Evolutionary conservation across 2,797 vertebrate species (phyloP).

Genomic region (Sebastes flavidus): DNA sequence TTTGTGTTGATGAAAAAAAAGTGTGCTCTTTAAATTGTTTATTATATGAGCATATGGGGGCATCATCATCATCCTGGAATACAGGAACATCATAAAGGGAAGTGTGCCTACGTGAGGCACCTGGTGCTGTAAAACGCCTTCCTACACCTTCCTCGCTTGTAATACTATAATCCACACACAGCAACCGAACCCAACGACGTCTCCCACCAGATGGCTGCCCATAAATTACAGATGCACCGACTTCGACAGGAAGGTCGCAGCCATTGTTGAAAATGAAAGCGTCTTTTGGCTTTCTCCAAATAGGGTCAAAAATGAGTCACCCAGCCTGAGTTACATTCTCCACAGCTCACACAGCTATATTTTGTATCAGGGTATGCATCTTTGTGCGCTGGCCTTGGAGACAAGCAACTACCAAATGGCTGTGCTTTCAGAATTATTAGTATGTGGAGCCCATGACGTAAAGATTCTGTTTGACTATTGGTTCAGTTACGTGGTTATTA

Average conservation of each 20-base stretch:
- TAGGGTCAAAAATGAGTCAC: constrained; percentile 19
- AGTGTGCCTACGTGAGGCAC: neutral
- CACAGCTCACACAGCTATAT: neutral
- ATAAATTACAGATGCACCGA: constrained; percentile 40
- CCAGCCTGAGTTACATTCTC: neutral
- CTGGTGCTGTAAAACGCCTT: constrained; percentile 32
- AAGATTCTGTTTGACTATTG: neutral
- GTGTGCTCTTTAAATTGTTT: neutral
- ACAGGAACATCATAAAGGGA: constrained; percentile 36
- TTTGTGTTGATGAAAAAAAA: neutral
- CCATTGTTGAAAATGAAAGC: constrained; percentile 3
- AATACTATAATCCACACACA: constrained; percentile 6
- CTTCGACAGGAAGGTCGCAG: neutral
- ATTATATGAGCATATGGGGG: neutral
- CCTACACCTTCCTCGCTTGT: constrained; percentile 6
- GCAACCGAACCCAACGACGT: constrained; percentile 7
- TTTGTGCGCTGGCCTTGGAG: neutral
- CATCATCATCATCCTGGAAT: neutral
- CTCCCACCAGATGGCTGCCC: constrained; percentile 28
- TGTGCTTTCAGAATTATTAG: constrained; percentile 2
- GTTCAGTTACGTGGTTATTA: neutral
- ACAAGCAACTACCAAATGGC: neutral
- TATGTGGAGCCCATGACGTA: neutral
- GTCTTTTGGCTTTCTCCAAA: constrained; percentile 1
- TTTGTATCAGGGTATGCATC: constrained; percentile 14